Percentiles rank a stretch among this genome's conserved stretches.
phyloP scores from a whole-genome alignment of 37 sponge, comb jelly and placozoan genomes.

The Ephydatia muelleri region DNA sequence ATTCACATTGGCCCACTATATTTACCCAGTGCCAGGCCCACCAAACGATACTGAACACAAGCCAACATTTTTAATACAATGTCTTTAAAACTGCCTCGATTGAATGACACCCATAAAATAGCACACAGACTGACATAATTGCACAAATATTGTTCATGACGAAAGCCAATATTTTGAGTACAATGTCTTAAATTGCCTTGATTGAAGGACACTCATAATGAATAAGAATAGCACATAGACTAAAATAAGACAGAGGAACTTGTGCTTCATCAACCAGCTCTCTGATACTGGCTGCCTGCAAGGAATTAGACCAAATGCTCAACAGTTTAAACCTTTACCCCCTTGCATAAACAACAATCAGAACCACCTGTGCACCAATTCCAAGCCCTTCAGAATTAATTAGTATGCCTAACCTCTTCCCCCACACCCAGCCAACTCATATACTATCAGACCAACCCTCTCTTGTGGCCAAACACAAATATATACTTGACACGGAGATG shows the following conservation, averaged over 20 bases:
- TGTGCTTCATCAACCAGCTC: constrained; percentile 30
- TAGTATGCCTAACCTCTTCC: not conserved
- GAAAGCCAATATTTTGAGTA: constrained; percentile 11
- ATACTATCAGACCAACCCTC: not conserved
- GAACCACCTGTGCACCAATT: too few relatives aligned
- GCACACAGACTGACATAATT: too few relatives aligned
- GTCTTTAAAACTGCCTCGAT: too few relatives aligned
- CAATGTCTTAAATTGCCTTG: constrained; percentile 15
- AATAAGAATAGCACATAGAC: constrained; percentile 25
- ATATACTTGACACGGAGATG: constrained; percentile 63
- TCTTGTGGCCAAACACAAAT: constrained; percentile 54
- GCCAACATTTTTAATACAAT: too few relatives aligned
- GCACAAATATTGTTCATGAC: not conserved
- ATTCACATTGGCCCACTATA: too few relatives aligned
- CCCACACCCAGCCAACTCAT: not conserved
- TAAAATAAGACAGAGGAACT: constrained; percentile 20
- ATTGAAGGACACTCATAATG: constrained; percentile 17
- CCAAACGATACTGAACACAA: too few relatives aligned
- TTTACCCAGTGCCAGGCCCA: too few relatives aligned
- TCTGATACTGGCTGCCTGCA: not conserved
- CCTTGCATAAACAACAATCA: too few relatives aligned
- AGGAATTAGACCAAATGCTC: not conserved
- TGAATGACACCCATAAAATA: too few relatives aligned
- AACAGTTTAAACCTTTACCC: too few relatives aligned
- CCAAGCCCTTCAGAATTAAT: not conserved